Base-by-base conservation (phyloP, 2,888 invertebrate genomes). In the Agapetus fuscipes region DNA sequence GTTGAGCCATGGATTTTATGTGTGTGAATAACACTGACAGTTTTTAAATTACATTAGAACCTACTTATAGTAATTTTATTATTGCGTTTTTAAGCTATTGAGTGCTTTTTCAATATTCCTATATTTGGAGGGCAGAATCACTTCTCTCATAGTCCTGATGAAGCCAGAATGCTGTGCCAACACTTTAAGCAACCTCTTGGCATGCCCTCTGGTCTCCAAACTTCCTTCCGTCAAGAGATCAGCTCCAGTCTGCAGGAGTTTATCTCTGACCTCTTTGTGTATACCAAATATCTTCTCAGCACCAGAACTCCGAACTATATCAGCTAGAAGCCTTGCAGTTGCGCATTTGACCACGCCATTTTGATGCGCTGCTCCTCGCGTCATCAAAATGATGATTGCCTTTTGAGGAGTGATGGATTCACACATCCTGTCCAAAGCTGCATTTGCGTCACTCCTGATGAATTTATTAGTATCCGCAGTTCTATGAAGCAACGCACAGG, bases 391-490 rank as follows among this genome's bases (percentile, higher is more conserved):
- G 16, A 70, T 64, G 2, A 81, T 73, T 1, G 81, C 76, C 50
- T 82, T 78, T 4, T 72, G 64, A 4, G 83, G 76, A 17, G 80
- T 77, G 12, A 88, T 72, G 43, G 82, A 74, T 40, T 86, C 80
- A 41, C 89, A 80, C 76, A 97, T 82, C 10, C 77, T 72, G 52
- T 82, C 84, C 28, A 97, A 62, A 1, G 94, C 87, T 7, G 74
- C 71, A 40, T 83, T 81, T 3, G 93, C 88, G 61, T 96, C 96
- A 24, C 85, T 85, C 14, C 94, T 74, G 34, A 97, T 74, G 58
- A 97, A 95, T 51, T 83, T 81, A 63, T 94, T 95, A 5, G 91
- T 94, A 56, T 97, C 96, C 0, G 93, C 91, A 34, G 89, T 85
- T 44, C 94, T 81, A 50, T 86, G 84, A 17, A 96, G 70, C 40